Evolutionary conservation across 2,888 invertebrate genomes (phyloP), one percentile per base, ranked within the genome.

Genomic region (Tenthredo livida): DNA sequence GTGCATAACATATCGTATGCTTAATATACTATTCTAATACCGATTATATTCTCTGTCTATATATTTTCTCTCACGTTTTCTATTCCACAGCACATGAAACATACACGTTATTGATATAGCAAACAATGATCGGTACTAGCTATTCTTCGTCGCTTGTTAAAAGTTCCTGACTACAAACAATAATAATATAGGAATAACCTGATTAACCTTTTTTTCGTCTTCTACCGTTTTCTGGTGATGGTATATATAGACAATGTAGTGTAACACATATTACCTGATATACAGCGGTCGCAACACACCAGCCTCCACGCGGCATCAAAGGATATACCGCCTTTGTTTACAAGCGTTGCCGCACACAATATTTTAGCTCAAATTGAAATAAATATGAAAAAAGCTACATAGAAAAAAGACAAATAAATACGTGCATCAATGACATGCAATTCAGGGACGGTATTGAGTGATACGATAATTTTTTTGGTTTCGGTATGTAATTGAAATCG

Each of bases 401-500:
- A n/a, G n/a, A n/a, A n/a, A n/a, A n/a, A n/a, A n/a, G n/a, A n/a
- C n/a, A n/a, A n/a, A 61, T 17, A 61, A 61, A 61, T 61, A 61
- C 61, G 61, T 61, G 61, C 61, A 61, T 61, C 61, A 61, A 61
- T 61, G 61, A 61, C 61, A 61, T 61, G n/a, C 21, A 61, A 61
- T 61, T 61, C 21, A 61, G 61, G 61, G 61, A 61, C 21, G n/a
- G 61, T 61, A 21, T 61, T 61, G 61, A 61, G 61, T 10, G 61
- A 61, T 21, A 1, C 61, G 25, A 21, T 61, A 61, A 61, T 61
- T n/a, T n/a, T n/a, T n/a, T n/a, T n/a, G n/a, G n/a, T n/a, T n/a
- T n/a, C n/a, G n/a, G n/a, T n/a, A n/a, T 61, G 9, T 50, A 50
- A 50, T 50, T 50, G n/a, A 2, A 50, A 50, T 50, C 50, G 15